A percentile compares a stretch with the other conserved stretches of the same genome.
phyloP scores from a whole-genome alignment of 2,113 vertebrate genomes.

The Gasterosteus aculeatus region DNA sequence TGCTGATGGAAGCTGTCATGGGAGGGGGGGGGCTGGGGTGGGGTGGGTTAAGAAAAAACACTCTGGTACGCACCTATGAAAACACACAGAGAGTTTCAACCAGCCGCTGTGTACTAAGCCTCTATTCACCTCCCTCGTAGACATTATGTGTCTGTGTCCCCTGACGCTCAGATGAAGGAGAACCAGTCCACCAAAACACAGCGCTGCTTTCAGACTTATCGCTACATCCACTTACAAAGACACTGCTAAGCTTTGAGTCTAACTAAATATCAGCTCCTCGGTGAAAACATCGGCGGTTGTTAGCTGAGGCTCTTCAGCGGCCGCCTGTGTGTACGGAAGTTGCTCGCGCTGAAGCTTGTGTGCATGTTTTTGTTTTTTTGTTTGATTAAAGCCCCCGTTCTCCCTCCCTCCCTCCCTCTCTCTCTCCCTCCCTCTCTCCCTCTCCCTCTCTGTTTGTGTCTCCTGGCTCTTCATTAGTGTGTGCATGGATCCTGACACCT shows the following conservation, averaged over 20 bases:
- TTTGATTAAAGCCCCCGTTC: constrained; percentile 14
- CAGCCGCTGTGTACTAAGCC: constrained; percentile 39
- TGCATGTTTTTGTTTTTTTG: constrained; percentile 18
- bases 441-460: constrained; percentile 11
- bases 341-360: not conserved
- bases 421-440: not conserved
- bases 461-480: constrained; percentile 57
- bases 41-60: constrained; percentile 6
- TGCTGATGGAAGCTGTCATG: constrained; percentile 40
- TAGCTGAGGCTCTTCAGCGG: constrained; percentile 17
- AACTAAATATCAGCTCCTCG: constrained; percentile 34
- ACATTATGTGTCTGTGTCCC: constrained; percentile 50
- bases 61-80: not conserved
- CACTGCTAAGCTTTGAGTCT: constrained; percentile 35
- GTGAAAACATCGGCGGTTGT: constrained; percentile 28
- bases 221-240: constrained; percentile 34
- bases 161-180: constrained; percentile 33
- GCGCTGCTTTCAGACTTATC: constrained; percentile 43
- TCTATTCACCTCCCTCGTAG: constrained; percentile 54
- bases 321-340: not conserved
- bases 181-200: constrained; percentile 59
- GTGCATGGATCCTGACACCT: constrained; percentile 43
- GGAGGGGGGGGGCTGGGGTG: not conserved
- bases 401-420: constrained; percentile 1
- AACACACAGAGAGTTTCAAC: not conserved